These are phyloP conservation scores for Takifugu flavidus DNA, from an alignment of 2,113 vertebrate genomes.

Conservation along the genomic window DNA sequence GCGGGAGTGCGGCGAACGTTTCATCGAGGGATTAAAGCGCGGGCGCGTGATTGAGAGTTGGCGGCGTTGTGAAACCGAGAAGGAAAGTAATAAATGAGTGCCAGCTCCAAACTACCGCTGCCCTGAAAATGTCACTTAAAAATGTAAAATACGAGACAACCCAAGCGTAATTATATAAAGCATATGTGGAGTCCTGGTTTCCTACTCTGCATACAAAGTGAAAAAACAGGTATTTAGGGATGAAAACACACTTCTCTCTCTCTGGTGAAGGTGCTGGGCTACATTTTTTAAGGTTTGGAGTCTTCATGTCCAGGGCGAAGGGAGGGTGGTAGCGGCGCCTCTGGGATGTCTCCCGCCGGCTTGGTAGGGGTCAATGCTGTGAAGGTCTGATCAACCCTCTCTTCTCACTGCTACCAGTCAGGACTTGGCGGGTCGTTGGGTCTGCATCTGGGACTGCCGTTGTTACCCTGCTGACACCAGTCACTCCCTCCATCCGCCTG, in stretches of 20 bases:
- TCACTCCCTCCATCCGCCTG: too few relatives aligned
- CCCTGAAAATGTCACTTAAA: constrained; percentile 38
- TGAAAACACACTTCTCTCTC: neutral
- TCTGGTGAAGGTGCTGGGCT: neutral
- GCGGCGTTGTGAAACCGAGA: constrained; percentile 4
- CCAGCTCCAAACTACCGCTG: constrained; percentile 15
- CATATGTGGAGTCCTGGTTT: neutral
- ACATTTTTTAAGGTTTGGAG: neutral
- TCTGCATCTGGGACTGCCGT: too few relatives aligned
- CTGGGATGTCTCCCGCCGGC: too few relatives aligned
- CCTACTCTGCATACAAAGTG: neutral
- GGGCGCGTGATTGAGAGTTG: constrained; percentile 6
- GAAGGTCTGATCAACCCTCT: too few relatives aligned
- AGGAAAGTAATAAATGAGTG: constrained; percentile 21
- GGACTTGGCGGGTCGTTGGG: too few relatives aligned
- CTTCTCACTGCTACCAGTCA: neutral
- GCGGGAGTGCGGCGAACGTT: constrained; percentile 23
- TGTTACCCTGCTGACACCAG: too few relatives aligned
- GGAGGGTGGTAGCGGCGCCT: too few relatives aligned
- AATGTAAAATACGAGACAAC: neutral
- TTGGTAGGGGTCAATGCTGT: too few relatives aligned
- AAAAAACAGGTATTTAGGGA: constrained; percentile 14
- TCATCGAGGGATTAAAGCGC: constrained; percentile 20
- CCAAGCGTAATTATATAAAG: neutral
- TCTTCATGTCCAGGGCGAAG: too few relatives aligned